These are phyloP conservation scores for Heterodera carotae DNA, from an alignment of 1,140 invertebrate species.

Conservation along the genomic window DNA sequence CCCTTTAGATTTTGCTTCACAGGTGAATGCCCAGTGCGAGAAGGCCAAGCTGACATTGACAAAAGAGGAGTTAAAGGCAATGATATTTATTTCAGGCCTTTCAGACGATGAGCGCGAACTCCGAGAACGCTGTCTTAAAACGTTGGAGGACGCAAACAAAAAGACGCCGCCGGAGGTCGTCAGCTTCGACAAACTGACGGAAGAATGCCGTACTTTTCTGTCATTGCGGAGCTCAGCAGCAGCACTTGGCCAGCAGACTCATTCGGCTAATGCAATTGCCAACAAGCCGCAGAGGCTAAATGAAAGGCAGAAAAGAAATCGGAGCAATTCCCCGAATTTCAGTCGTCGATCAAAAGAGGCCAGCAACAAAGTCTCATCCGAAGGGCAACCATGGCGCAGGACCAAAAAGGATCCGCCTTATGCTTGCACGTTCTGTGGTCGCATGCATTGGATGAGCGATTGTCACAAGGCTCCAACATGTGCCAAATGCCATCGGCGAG, in stretches of 20 bases:
- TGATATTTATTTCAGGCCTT: constrained; percentile 16
- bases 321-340: neutral
- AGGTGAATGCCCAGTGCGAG: constrained; percentile 29
- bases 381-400: neutral
- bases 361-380: neutral
- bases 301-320: neutral
- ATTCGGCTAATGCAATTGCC: neutral
- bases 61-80: constrained; percentile 12
- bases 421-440: neutral
- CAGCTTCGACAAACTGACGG: constrained; percentile 22
- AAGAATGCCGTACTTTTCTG: neutral
- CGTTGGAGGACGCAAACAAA: neutral
- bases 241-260: neutral
- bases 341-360: neutral
- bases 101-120: constrained; percentile 12
- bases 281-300: neutral
- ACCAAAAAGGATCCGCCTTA: neutral
- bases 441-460: neutral
- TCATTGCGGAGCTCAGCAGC: constrained; percentile 2
- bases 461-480: neutral
- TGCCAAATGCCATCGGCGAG: neutral
- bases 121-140: neutral
- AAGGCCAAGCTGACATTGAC: neutral
- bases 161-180: neutral
- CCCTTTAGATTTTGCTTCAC: neutral